These are phyloP conservation scores for Acanthisitta chloris DNA, from an alignment of 2,113 vertebrate genomes.

Conservation along the genomic window DNA sequence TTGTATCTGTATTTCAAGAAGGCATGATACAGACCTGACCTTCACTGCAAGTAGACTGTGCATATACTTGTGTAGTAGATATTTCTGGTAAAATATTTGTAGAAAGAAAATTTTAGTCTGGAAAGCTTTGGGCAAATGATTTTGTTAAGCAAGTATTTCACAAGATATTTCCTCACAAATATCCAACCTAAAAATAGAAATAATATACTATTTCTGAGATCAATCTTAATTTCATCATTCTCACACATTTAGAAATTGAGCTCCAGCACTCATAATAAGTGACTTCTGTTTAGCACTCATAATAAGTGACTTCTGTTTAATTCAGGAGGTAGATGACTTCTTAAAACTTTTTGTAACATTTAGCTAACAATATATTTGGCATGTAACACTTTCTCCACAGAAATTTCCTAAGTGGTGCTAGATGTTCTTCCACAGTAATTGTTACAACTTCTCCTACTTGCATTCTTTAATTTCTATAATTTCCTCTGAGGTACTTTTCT, in stretches of 20 bases:
- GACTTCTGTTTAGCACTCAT: not conserved
- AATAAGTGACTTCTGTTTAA: not conserved
- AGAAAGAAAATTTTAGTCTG: not conserved
- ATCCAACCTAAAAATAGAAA: not conserved
- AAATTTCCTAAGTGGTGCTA: not conserved
- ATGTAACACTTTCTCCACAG: not conserved
- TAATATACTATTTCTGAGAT: not conserved
- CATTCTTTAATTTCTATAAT: not conserved
- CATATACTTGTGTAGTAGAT: not conserved
- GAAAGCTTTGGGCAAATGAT: not conserved
- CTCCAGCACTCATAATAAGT: not conserved
- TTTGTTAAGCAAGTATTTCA: not conserved
- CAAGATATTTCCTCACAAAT: not conserved
- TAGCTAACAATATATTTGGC: not conserved
- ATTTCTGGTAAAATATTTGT: not conserved
- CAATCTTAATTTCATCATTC: not conserved
- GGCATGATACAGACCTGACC: not conserved
- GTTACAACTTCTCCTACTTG: not conserved
- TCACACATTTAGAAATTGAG: not conserved
- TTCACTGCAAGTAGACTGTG: not conserved
- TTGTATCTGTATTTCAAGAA: not conserved
- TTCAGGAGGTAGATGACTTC: not conserved
- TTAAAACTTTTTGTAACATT: not conserved
- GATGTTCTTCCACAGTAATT: not conserved
- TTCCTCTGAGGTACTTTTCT: not conserved